Conservation (phyloP, 2,113 vertebrate genomes). For the Phyllostomus discolor region DNA sequence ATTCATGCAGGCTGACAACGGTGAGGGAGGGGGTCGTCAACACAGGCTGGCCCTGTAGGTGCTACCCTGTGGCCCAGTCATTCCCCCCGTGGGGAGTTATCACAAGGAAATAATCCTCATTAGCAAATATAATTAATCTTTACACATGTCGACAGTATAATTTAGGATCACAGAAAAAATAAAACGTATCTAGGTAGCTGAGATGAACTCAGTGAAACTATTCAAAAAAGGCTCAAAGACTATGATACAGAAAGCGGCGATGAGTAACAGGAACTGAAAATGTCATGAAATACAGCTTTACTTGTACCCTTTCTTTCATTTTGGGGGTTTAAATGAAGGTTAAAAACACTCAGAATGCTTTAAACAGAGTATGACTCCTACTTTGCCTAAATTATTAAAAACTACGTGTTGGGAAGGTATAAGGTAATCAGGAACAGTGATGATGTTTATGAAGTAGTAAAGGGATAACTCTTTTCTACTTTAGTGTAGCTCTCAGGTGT, state of each 20-base stretch:
- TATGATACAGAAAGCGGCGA: not conserved
- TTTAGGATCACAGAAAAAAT: not conserved
- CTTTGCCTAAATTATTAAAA: not conserved
- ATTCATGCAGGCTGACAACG: accelerated
- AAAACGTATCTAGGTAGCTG: not conserved
- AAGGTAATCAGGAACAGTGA: not conserved
- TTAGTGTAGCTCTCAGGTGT: not conserved
- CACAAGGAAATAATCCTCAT: not conserved
- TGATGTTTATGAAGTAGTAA: not conserved
- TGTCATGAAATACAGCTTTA: not conserved
- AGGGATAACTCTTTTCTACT: not conserved
- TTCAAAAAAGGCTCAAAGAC: not conserved
- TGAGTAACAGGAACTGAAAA: not conserved
- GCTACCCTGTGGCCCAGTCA: not conserved
- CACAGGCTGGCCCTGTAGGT: not conserved
- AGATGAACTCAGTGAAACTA: not conserved
- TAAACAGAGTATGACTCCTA: not conserved
- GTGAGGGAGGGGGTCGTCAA: accelerated
- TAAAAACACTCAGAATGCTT: not conserved
- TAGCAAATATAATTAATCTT: not conserved
- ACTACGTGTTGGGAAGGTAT: not conserved
- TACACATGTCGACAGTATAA: not conserved
- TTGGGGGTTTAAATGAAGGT: not conserved
- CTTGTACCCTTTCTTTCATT: not conserved
- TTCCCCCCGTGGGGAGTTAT: not conserved